Base-by-base conservation (phyloP, 2,888 invertebrate genomes). In the Acholoe squamosa region DNA sequence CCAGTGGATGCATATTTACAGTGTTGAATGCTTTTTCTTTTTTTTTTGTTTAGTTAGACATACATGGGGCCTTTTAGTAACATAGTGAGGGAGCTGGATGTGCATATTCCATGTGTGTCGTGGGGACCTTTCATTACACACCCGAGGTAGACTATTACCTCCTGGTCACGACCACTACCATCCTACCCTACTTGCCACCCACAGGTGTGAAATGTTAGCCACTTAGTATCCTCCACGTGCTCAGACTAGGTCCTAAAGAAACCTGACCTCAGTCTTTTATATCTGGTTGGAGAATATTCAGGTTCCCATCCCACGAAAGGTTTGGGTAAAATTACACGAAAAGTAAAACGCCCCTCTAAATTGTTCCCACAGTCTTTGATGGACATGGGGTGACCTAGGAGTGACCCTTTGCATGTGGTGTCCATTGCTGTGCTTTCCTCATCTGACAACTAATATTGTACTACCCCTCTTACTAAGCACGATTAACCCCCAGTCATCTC, bases 401-500 rank as follows among this genome's bases (percentile, higher is more conserved):
- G n/a, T 28, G 31, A 71, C 71, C 71, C 71, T 14, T n/a, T 14
- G 28, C 25, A 71, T 28, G 71, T 28, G 71, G 71, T 28, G 25
- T 25, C 31, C 31, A 71, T 71, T 71, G 71, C 28, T 71, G 28
- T 14, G 5, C 25, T 28, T 28, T 71, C 71, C 28, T 28, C 3
- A n/a, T 71, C 14, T 71, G 71, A 71, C 71, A 71, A 28, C n/a
- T 71, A 71, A 71, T 71, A 71, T 71, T n/a, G 71, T 28, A 7
- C 71, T 71, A 0, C 28, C n/a, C n/a, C 71, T 14, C 31, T 16
- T 28, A 71, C 71, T 71, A 14, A 25, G 14, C 31, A 25, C 71
- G 71, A 71, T 71, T 71, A 71, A 71, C 12, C 71, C 25, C 28
- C 71, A 14, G 71, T 28, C 71, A 71, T 71, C 31, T 71, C 71